These are phyloP conservation scores for Tenodera sinensis DNA, from an alignment of 2,888 invertebrate species.

Conservation along the genomic window DNA sequence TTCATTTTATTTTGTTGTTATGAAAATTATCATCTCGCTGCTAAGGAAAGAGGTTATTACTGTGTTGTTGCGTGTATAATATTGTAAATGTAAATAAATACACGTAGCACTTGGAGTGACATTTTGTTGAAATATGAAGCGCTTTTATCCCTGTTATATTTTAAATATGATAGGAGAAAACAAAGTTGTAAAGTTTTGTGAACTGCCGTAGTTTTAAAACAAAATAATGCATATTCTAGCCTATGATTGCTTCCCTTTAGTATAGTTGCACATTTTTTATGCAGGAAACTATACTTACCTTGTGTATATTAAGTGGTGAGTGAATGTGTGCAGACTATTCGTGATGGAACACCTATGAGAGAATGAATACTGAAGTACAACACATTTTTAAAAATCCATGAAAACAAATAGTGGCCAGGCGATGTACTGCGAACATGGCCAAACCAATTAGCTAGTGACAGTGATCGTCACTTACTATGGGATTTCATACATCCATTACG, in stretches of 20 bases:
- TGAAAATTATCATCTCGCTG: background rate
- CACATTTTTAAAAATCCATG: background rate
- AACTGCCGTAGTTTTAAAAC: background rate
- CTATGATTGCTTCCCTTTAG: background rate
- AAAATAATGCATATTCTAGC: background rate
- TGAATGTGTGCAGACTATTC: background rate
- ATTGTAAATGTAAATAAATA: background rate
- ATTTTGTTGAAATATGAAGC: background rate
- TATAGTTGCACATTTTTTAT: background rate
- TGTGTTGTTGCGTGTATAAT: background rate
- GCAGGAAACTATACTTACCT: background rate
- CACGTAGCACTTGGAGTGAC: background rate
- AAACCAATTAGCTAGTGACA: background rate
- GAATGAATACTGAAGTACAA: conserved; percentile 4
- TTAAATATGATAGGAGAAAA: background rate
- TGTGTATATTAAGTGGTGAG: background rate
- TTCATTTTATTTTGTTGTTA: background rate
- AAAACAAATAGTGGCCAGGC: conserved; percentile 2
- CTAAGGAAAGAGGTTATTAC: background rate
- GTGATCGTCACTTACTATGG: background rate
- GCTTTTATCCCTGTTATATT: conserved; percentile 1
- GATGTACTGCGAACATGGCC: background rate
- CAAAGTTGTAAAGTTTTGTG: background rate
- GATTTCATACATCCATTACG: conserved; percentile 4
- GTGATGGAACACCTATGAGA: background rate